phyloP scores from a whole-genome alignment of 2,888 invertebrate genomes.

The Entomobrya proxima region DNA sequence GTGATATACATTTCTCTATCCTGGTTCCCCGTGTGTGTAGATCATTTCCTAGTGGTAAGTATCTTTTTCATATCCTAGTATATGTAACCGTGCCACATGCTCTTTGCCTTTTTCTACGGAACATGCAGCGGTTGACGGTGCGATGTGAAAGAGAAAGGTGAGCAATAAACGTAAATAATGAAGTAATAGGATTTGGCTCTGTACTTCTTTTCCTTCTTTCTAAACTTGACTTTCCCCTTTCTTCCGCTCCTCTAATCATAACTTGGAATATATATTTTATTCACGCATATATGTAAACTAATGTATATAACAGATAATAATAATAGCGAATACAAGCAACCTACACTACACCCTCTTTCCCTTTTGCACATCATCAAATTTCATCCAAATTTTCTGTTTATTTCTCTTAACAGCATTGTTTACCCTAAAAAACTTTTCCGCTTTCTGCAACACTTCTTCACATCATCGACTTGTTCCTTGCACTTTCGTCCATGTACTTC shows the following conservation, averaged over 20 bases:
- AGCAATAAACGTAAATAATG: conserved; percentile 72
- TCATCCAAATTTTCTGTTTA: not conserved
- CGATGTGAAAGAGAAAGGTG: conserved; percentile 52
- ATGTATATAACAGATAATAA: too few relatives aligned
- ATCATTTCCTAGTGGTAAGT: too few relatives aligned
- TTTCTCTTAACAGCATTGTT: not conserved
- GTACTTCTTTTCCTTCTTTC: conserved; percentile 21
- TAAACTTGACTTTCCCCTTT: conserved; percentile 55
- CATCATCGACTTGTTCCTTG: not conserved
- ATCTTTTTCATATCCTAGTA: not conserved
- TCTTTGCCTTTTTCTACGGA: not conserved
- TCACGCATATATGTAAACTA: too few relatives aligned
- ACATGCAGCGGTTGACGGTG: not conserved
- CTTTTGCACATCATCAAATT: not conserved
- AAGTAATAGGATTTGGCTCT: conserved; percentile 69
- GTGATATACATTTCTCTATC: too few relatives aligned
- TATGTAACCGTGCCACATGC: not conserved
- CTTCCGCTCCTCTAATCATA: not conserved
- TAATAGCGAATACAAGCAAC: not conserved
- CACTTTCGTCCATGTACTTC: too few relatives aligned
- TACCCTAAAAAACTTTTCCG: not conserved
- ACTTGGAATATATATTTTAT: not conserved
- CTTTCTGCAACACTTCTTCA: not conserved
- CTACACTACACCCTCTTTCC: not conserved
- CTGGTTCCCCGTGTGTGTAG: too few relatives aligned